Conservation (phyloP, 2,113 vertebrate species). For the Cercopithecus mona region DNA sequence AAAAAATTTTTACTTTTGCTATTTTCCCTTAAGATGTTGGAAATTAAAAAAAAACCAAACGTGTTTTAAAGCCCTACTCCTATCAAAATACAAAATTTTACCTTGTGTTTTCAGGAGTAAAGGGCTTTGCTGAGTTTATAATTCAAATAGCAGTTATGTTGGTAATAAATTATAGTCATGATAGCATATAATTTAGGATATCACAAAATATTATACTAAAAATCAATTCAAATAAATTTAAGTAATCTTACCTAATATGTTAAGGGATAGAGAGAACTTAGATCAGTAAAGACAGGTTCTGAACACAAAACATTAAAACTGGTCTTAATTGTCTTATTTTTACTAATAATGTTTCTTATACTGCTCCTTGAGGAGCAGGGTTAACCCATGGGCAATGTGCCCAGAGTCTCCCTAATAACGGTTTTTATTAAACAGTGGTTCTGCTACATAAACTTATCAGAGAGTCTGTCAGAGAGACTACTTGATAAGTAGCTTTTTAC, state of each 20-base stretch:
- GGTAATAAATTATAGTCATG: constrained; percentile 9
- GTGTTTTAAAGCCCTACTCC: neutral
- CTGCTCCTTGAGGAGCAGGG: too few species aligned
- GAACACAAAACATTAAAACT: constrained; percentile 18
- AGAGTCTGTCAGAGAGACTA: neutral
- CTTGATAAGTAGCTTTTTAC: constrained; percentile 34
- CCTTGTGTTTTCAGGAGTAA: neutral
- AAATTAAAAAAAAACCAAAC: neutral
- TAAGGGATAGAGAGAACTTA: neutral
- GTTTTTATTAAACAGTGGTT: neutral
- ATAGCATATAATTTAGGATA: neutral
- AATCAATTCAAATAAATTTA: constrained; percentile 29
- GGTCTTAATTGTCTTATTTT: neutral
- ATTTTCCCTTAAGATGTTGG: neutral
- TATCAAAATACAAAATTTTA: constrained; percentile 36
- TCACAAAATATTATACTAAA: constrained; percentile 21
- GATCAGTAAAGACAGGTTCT: constrained; percentile 14
- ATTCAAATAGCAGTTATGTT: constrained; percentile 10
- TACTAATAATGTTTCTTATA: neutral
- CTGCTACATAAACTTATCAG: neutral
- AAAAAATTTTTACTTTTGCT: neutral
- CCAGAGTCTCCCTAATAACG: too few species aligned
- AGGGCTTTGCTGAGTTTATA: constrained; percentile 22
- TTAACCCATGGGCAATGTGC: too few species aligned
- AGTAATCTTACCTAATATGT: neutral